Conservation (phyloP, 2,888 invertebrate genomes). For the Parnassius smintheus region DNA sequence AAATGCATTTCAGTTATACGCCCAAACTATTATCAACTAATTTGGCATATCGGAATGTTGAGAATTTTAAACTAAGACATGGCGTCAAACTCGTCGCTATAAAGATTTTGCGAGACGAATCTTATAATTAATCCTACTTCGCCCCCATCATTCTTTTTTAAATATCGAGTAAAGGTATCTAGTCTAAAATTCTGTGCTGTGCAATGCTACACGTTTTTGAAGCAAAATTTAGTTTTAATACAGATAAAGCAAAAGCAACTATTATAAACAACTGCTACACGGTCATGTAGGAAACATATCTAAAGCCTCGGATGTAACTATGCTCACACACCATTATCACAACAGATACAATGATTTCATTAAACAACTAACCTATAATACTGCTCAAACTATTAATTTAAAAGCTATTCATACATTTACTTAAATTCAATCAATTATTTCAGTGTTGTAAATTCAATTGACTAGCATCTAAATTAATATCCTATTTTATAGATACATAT, state of each 20-base stretch:
- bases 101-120: background rate
- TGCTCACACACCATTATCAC: constrained; percentile 57
- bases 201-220: background rate
- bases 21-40: constrained; percentile 52
- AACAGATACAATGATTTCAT: constrained; percentile 60
- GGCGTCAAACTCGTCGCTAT: background rate
- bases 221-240: constrained; percentile 13
- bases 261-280: constrained; percentile 18
- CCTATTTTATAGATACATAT: constrained; percentile 35
- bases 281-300: constrained; percentile 25
- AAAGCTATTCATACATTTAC: constrained; percentile 59
- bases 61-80: constrained; percentile 47
- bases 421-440: constrained; percentile 61
- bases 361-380: constrained; percentile 78
- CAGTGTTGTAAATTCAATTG: constrained; percentile 70
- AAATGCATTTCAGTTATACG: constrained; percentile 38
- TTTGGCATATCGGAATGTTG: constrained; percentile 76
- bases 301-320: constrained; percentile 47
- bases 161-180: background rate
- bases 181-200: background rate
- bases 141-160: background rate
- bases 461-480: constrained; percentile 74
- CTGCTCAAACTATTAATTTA: constrained; percentile 61
- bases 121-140: background rate
- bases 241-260: constrained; percentile 22